Evolutionary conservation across 2,113 vertebrate genomes (phyloP).

Genomic region (Sula dactylatra): DNA sequence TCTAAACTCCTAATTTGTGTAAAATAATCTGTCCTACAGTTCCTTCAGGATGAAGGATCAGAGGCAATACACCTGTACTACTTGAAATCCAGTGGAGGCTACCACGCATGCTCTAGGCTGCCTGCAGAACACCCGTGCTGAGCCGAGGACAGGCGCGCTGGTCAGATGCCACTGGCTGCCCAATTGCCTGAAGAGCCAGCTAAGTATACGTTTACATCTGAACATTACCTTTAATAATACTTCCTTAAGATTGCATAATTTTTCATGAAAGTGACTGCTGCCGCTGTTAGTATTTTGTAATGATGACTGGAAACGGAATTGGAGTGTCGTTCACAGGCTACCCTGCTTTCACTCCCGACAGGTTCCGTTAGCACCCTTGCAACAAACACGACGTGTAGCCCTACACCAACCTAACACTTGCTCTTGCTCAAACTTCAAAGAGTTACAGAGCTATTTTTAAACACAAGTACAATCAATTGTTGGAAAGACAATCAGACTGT

Average conservation of each 20-base stretch:
- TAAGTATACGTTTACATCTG: not conserved
- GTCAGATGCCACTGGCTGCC: not conserved
- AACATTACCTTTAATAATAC: not conserved
- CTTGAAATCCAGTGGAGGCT: not conserved
- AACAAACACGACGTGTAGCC: accelerated
- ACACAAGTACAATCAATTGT: accelerated
- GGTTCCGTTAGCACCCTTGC: not conserved
- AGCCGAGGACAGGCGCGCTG: not conserved
- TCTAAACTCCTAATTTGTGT: not conserved
- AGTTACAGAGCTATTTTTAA: not conserved
- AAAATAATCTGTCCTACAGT: not conserved
- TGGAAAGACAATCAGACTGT: not conserved
- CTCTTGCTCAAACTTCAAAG: not conserved
- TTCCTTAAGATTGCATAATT: not conserved
- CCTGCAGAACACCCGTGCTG: not conserved
- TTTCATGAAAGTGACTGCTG: not conserved
- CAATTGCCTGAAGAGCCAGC: not conserved
- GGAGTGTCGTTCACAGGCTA: accelerated
- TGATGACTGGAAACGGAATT: not conserved
- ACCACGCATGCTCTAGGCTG: too few species aligned
- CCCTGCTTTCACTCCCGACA: not conserved
- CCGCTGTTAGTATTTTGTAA: not conserved
- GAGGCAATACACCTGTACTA: not conserved
- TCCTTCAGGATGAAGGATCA: not conserved
- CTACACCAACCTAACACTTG: not conserved